Conservation (phyloP, 1,140 invertebrate genomes). For the Psix sp. region DNA sequence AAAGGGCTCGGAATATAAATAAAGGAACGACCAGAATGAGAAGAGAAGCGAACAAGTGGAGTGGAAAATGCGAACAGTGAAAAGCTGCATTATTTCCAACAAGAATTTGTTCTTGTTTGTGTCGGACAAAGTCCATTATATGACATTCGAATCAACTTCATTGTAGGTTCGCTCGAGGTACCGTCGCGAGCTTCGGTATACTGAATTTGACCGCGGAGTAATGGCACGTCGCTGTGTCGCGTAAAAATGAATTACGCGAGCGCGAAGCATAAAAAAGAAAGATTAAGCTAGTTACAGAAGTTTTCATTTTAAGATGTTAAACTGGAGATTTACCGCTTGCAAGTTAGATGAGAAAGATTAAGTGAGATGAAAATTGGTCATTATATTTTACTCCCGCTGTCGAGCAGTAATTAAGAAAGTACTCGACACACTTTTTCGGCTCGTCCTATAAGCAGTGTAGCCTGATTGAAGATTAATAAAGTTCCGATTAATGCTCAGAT, state of each 20-base stretch:
- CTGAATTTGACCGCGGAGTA: slow-evolving; percentile 16
- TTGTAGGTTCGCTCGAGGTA: too few species aligned
- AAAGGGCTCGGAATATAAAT: slow-evolving; percentile 55
- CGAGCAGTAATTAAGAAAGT: slow-evolving; percentile 38
- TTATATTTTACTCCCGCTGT: slow-evolving; percentile 32
- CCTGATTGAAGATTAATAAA: slow-evolving; percentile 26
- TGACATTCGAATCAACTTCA: slow-evolving; percentile 37
- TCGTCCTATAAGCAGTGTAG: slow-evolving; percentile 11
- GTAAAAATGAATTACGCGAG: slow-evolving; percentile 37
- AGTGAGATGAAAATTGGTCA: slow-evolving; percentile 39
- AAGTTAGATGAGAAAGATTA: slow-evolving; percentile 39
- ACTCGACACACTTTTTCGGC: slow-evolving; percentile 11
- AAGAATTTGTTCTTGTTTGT: slow-evolving; percentile 18
- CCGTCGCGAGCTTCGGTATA: too few species aligned
- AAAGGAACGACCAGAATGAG: slow-evolving; percentile 48
- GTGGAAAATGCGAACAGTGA: slow-evolving; percentile 42
- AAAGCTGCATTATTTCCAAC: slow-evolving; percentile 40
- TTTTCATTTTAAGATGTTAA: slow-evolving; percentile 40
- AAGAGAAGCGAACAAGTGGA: slow-evolving; percentile 42
- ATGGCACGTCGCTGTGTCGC: slow-evolving; percentile 23
- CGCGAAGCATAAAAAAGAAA: slow-evolving; percentile 17
- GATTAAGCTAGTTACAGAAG: slow-evolving; percentile 38
- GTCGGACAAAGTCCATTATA: slow-evolving; percentile 31
- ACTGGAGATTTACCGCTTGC: slow-evolving; percentile 25
- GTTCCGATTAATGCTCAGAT: slow-evolving; percentile 9